Evolutionary conservation across 2,797 vertebrate species (phyloP), one percentile per base, ranked within the genome.

Genomic region (Gallinago nigripennis): DNA sequence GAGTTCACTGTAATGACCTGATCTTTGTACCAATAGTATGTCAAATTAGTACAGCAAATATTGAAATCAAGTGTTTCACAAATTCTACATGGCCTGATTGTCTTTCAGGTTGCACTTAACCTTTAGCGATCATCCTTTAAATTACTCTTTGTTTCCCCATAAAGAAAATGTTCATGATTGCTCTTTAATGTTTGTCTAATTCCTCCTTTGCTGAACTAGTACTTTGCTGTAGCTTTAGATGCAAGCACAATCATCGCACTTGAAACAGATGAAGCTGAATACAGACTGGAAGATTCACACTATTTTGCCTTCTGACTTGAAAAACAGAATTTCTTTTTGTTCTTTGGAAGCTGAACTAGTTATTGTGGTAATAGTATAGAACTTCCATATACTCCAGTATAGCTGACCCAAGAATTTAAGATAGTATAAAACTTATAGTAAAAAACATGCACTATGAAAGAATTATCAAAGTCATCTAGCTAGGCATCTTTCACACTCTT

Each of bases 41-140:
- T 95, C 91, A 92, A 83, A 90, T 94, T 85, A 96, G 76, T 80
- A 91, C 64, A 90, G 75, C 3, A 86, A 96, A 94, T 92, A 96
- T 5, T 50, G 87, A 97, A 95, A 97, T 96, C 88, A 86, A 95
- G 53, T 41, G 64, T 86, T 95, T 96, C 83, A 31, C 69, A 95
- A 97, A 56, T 80, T 92, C 76, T 93, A 48, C 65, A 65, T 46
- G 81, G 95, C 53, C 90, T 82, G 35, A 85, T 96, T 92, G 94
- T 95, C 68, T 89, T 95, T 91, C 69, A 88, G 81, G 85, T 21
- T 92, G 81, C 53, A 90, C 56, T 95, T 94, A 75, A 92, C 81
- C 70, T 94, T 95, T 79, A 90, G 86, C 1, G 8, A 73, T 92
- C 94, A 81, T 58, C 37, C 75, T 73, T 91, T 78, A 27, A 20